A percentile compares a stretch with the other conserved stretches of the same genome.
These are phyloP conservation scores for Aleiodes sp. DNA, from an alignment of 1,140 invertebrate species.

Conservation along the genomic window DNA sequence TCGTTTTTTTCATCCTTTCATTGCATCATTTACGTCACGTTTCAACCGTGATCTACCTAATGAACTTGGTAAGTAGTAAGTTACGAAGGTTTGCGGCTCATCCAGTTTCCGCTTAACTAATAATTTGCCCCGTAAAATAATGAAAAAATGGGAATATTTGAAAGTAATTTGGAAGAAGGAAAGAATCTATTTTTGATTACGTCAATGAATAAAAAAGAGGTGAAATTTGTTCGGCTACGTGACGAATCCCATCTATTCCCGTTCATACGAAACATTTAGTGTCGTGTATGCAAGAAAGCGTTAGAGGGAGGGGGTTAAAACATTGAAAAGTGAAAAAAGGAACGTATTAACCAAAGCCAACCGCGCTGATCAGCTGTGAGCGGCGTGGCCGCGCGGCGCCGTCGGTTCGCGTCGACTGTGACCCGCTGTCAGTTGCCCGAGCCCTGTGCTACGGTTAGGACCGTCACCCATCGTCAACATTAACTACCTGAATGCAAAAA, in stretches of 20 bases:
- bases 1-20: no score
- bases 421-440: slow-evolving; percentile 66
- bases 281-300: slow-evolving; percentile 33
- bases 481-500: not conserved
- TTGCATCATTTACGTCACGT: no score
- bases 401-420: slow-evolving; percentile 52
- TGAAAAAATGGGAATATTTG: no score
- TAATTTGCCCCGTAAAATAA: no score
- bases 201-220: not conserved
- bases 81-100: no score
- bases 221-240: not conserved
- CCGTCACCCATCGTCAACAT: slow-evolving; percentile 38
- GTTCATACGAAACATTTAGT: not conserved
- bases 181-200: not conserved
- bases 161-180: no score
- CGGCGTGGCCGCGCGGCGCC: slow-evolving; percentile 60
- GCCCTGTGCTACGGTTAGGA: slow-evolving; percentile 67
- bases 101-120: no score
- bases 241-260: not conserved
- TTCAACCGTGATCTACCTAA: no score
- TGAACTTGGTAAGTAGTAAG: no score
- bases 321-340: slow-evolving; percentile 15
- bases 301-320: slow-evolving; percentile 26
- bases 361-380: slow-evolving; percentile 59
- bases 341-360: slow-evolving; percentile 37